phyloP scores from a whole-genome alignment of 2,888 invertebrate genomes.

The Drosophila falleni region DNA sequence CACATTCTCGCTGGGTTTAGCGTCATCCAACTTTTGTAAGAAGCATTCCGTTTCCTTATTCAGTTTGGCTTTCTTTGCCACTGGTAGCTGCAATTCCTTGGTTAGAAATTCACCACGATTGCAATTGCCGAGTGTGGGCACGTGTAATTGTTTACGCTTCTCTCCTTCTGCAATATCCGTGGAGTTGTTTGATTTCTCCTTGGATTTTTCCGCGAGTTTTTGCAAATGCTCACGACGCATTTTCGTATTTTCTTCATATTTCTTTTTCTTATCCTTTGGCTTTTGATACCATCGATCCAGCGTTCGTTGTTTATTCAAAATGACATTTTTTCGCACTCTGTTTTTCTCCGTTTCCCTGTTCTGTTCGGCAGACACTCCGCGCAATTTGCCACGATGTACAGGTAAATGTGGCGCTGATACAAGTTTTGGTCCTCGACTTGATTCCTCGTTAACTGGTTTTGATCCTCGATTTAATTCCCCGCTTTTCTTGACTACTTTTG shows the following conservation, averaged over 20 bases:
- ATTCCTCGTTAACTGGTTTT: background rate
- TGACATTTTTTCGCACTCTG: conserved; percentile 12
- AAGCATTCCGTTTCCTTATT: conserved; percentile 37
- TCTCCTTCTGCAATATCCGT: background rate
- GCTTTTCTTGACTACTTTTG: too few relatives aligned
- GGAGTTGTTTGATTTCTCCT: background rate
- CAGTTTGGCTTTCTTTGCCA: conserved; percentile 45
- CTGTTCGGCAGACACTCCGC: conserved; percentile 70
- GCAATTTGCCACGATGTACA: conserved; percentile 73
- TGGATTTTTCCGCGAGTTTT: conserved; percentile 70
- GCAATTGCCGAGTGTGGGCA: conserved; percentile 86
- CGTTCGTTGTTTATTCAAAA: conserved; percentile 36
- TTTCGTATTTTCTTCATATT: conserved; percentile 57
- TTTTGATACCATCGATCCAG: conserved; percentile 77
- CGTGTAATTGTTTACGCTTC: conserved; percentile 47
- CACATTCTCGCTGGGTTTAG: conserved; percentile 26
- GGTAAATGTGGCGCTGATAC: conserved; percentile 80
- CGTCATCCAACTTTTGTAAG: conserved; percentile 49
- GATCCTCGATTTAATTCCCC: background rate
- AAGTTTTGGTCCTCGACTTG: conserved; percentile 58
- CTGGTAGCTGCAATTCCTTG: conserved; percentile 60
- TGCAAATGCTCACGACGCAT: conserved; percentile 78
- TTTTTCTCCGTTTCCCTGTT: conserved; percentile 13
- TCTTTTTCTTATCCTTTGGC: conserved; percentile 63
- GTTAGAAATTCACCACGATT: conserved; percentile 88